phyloP scores from a whole-genome alignment of 2,113 vertebrate genomes.

The Phyllopteryx taeniolatus region DNA sequence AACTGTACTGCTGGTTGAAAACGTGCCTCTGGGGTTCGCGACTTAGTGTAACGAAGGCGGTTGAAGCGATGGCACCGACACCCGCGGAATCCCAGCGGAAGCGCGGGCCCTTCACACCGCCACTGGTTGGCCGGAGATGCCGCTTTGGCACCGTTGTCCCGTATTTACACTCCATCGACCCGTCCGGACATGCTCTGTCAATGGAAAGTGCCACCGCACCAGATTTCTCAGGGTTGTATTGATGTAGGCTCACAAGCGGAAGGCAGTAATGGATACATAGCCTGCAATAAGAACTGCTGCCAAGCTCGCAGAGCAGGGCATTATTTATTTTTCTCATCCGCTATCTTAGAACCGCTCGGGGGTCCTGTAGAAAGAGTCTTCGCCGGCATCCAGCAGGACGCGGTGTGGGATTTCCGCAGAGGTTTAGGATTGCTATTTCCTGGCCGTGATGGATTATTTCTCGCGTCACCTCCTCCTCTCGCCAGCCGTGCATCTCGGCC shows the following conservation, averaged over 20 bases:
- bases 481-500: conserved; percentile 68
- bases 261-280: conserved; percentile 75
- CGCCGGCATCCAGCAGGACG: conserved; percentile 46
- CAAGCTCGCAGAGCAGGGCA: conserved; percentile 47
- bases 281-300: conserved; percentile 61
- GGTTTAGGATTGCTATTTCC: conserved; percentile 64
- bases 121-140: background rate
- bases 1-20: no score
- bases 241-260: conserved; percentile 70
- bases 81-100: background rate
- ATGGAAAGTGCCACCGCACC: conserved; percentile 63
- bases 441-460: conserved; percentile 76
- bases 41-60: no score
- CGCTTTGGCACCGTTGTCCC: conserved; percentile 67
- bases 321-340: conserved; percentile 56
- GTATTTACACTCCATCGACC: conserved; percentile 78
- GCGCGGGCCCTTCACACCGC: background rate
- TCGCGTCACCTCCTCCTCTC: conserved; percentile 50
- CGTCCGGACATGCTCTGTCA: conserved; percentile 71
- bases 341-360: conserved; percentile 61
- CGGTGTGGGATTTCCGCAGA: conserved; percentile 54
- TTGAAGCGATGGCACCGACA: no score
- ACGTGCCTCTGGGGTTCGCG: no score
- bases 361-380: conserved; percentile 54
- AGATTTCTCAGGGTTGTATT: conserved; percentile 63